Percentiles rank a stretch among this genome's conserved stretches.
Evolutionary conservation across 2,113 vertebrate species (phyloP).

Genomic region (Haemorhous mexicanus): DNA sequence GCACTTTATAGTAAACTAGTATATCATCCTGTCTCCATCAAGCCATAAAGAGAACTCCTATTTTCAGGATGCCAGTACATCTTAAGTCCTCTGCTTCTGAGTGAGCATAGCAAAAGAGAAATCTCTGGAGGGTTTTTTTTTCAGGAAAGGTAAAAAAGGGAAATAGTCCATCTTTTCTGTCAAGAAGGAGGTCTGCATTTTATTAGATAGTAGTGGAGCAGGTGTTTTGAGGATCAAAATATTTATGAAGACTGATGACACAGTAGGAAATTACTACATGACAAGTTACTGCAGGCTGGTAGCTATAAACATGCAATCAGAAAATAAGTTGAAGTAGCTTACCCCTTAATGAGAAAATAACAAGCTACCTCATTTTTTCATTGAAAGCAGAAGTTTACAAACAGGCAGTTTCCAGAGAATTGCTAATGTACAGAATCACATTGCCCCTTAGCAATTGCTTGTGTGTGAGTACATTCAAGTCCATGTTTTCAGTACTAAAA

Average conservation of each 20-base stretch:
- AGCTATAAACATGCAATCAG: neutral
- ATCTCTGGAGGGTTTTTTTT: neutral
- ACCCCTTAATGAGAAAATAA: conserved; percentile 5
- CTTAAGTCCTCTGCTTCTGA: neutral
- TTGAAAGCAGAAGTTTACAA: neutral
- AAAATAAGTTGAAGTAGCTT: neutral
- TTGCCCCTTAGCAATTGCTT: neutral
- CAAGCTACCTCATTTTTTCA: neutral
- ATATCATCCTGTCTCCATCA: neutral
- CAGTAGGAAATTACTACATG: neutral
- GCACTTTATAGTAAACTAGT: neutral
- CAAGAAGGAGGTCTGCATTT: neutral
- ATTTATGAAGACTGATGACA: neutral
- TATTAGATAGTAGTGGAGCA: neutral
- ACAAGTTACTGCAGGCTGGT: neutral
- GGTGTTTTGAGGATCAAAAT: neutral
- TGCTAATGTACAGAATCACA: neutral
- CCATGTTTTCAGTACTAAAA: neutral
- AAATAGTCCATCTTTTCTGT: neutral
- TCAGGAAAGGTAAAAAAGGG: neutral
- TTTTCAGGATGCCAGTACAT: neutral
- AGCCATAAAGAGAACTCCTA: neutral
- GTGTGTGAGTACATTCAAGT: neutral
- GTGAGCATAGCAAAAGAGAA: neutral
- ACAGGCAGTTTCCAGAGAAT: neutral